Evolutionary conservation across 2,113 vertebrate genomes (phyloP).

Genomic region (Myotis lucifugus): DNA sequence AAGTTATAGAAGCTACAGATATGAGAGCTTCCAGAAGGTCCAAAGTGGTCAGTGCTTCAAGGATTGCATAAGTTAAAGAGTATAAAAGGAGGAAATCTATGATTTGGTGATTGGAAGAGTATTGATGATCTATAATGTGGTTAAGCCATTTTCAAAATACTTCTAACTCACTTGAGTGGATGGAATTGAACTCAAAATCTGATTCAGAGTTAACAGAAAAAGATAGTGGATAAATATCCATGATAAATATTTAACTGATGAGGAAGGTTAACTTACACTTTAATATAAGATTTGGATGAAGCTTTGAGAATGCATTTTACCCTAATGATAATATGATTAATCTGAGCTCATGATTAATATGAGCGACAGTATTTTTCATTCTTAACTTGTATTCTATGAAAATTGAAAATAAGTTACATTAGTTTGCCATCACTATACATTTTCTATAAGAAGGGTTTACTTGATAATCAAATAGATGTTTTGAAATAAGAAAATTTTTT

Average conservation of each 20-base stretch:
- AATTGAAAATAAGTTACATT: constrained; percentile 36
- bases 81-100: neutral
- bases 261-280: neutral
- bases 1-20: too few relatives aligned
- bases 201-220: constrained; percentile 9
- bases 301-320: neutral
- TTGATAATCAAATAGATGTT: neutral
- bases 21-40: neutral
- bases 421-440: neutral
- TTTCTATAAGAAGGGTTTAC: neutral
- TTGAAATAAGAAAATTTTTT: neutral
- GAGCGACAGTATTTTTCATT: neutral
- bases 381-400: neutral
- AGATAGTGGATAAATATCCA: neutral
- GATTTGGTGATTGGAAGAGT: neutral
- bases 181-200: neutral
- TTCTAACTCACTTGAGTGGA: neutral
- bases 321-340: neutral
- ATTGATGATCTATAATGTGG: neutral
- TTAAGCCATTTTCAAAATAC: neutral
- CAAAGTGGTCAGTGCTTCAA: neutral
- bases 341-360: neutral
- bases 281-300: neutral
- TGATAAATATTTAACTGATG: neutral
- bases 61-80: neutral